Evolutionary conservation across 2,113 vertebrate genomes (phyloP), one percentile per base, ranked within the genome.

Genomic region (Oncorhynchus masou): DNA sequence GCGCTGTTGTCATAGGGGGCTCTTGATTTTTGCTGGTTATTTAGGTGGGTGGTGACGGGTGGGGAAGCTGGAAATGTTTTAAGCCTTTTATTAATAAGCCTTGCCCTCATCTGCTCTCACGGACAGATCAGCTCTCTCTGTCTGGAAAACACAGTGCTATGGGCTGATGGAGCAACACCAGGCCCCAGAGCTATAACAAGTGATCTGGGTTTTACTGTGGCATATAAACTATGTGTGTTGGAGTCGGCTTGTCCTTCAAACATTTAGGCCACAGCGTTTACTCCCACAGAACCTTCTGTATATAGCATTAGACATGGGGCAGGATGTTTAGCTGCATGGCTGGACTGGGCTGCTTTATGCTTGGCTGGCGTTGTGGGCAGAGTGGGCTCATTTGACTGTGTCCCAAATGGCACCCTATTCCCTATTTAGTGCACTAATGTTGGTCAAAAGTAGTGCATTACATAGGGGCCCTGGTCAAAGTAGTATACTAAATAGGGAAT

Each of bases 351-450:
- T 60, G 24, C 29, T 59, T 73, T 77, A 73, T 73, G 80, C 79
- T 82, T 74, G 70, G 74, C 81, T 88, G 79, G 77, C 82, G 71
- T 54, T 84, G 80, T 73, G 84, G 77, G 75, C 85, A 83, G 74
- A 77, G 78, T 34, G 51, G 16, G 16, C 2, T 69, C 73, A 45
- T 9, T 80, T 88, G 77, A 77, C 45, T 84, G 79, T 73, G 83
- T 64, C 22, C 81, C 15, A 54, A 54, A 54, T 54, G 15, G 15
- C 51, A 54, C 16, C 16, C 51, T 54, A 54, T 54, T 54, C 16
- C 51, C 51, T 54, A 16, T 19, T 19, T 16, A 15, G 5, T 54
- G 16, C 3, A 54, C 51, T 19, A 16, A 4, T 7, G 4, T 54
- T 54, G 51, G 15, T 16, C 15, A 51, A 4, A 4, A 51, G 3